Base-by-base conservation (phyloP, 30 jellyfish, hydroid and myxozoan species). In the Aurelia coerulea region DNA sequence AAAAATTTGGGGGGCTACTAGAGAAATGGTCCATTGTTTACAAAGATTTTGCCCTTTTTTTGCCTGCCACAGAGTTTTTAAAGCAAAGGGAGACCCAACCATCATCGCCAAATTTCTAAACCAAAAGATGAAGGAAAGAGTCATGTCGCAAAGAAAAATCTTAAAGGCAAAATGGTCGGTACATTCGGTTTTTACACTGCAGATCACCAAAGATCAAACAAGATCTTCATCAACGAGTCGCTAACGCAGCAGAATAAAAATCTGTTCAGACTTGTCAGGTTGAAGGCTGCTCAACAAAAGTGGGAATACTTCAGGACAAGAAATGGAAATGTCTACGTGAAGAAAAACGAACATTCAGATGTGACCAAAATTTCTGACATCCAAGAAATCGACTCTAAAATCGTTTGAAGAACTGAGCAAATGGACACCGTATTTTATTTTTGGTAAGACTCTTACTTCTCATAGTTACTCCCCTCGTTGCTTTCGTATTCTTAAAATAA, bases 21-120 rank as follows among this genome's bases (percentile, higher is more conserved):
- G n/a, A n/a, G n/a, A n/a, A n/a, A n/a, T n/a, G n/a, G n/a, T n/a
- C n/a, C n/a, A n/a, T n/a, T n/a, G n/a, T n/a, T n/a, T n/a, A n/a
- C n/a, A n/a, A n/a, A n/a, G n/a, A n/a, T n/a, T n/a, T n/a, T n/a
- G n/a, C n/a, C n/a, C n/a, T n/a, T n/a, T n/a, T n/a, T n/a, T n/a
- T n/a, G 77, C 87, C 31, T 58, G 87, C 46, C 87, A 76, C 62
- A 4, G 77, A 7, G 46, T 73, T 3, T 33, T 33, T 41, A 35
- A 49, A 62, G 31, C 19, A 46, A 73, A 51, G 51, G 69, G 84
- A 16, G 58, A 34, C 12, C 69, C 69, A 11, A 35, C 54, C 70
- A 73, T 73, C 68, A 73, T 73, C 46, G n/a, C 69, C 14, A 73
- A 41, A 62, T 41, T 73, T 11, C 6, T 41, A 2, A 73, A 73